Conservation (phyloP, 2,797 vertebrate species). For the Squalus acanthias region DNA sequence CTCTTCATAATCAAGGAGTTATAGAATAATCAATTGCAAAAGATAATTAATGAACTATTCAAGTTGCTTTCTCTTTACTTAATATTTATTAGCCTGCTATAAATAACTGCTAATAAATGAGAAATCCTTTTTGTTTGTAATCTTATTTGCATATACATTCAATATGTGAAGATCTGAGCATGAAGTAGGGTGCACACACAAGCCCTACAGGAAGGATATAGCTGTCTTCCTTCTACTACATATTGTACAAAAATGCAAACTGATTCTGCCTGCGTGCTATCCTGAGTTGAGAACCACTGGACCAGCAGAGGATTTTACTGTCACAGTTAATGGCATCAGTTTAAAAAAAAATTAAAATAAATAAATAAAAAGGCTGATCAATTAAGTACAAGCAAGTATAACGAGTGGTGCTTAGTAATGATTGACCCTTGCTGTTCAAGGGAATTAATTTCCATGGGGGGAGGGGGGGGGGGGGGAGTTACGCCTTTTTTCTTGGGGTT, state of each 20-base stretch:
- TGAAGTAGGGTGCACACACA: not conserved
- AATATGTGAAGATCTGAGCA: not conserved
- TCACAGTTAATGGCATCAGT: not conserved
- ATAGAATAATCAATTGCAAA: not conserved
- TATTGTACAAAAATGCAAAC: conserved; percentile 9
- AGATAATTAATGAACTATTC: not conserved
- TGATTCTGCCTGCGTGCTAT: not conserved
- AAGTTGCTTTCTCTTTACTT: not conserved
- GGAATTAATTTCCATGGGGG: not conserved
- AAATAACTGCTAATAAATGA: conserved; percentile 9
- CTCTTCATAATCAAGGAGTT: not conserved
- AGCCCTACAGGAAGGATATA: not conserved
- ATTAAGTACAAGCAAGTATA: not conserved
- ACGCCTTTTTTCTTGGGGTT: not conserved
- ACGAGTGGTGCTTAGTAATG: not conserved
- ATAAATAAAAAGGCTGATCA: not conserved
- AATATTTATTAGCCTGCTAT: not conserved
- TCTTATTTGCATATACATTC: not conserved
- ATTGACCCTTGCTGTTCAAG: not conserved
- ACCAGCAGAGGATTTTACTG: not conserved
- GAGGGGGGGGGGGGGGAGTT: too few species aligned
- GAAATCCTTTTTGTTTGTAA: not conserved
- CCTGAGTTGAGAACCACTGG: not conserved
- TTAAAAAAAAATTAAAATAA: conserved; percentile 1
- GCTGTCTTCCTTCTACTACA: not conserved